Evolutionary conservation across 2,888 invertebrate genomes (phyloP), one percentile per base, ranked within the genome.

Genomic region (Drosophila sordidula): DNA sequence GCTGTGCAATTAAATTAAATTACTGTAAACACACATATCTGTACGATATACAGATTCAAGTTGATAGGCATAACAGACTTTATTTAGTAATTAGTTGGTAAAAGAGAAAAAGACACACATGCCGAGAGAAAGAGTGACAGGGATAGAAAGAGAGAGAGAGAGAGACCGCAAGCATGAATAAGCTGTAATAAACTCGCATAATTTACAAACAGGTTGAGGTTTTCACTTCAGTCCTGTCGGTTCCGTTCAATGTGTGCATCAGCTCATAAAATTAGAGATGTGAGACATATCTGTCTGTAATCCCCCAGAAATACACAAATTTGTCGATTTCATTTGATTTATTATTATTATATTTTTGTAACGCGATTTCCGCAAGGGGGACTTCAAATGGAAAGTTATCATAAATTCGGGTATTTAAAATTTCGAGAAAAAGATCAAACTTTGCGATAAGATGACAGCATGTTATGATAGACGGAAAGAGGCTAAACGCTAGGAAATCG

Each of bases 401-500:
- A 4, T 14, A 6, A 14, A 38, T 38, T 8, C 8, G 1, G 1
- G 14, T 14, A 14, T 16, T 39, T 16, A 16, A 16, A 16, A 4
- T 34, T 4, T 34, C 34, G 4, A 39, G 4, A 9, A 39, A 39
- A 16, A 9, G 6, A 39, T 6, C 4, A 39, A 39, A 16, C 4
- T 16, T 22, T 25, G 14, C 12, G 34, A 61, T 34, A 45, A 55
- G 18, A 45, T 11, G 11, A 36, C 55, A 44, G 14, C 36, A 39
- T n/a, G 25, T 26, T 29, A 14, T 3, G 25, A 6, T 11, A n/a
- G 14, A 9, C 42, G 8, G 9, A 41, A 41, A 42, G 41, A 41
- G 39, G 50, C 41, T 50, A 26, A 3, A 11, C 29, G 46, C 16
- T 47, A 29, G 6, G 57, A 58, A 55, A 69, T 50, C 32, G n/a